These are phyloP conservation scores for Seriola quinqueradiata DNA, from an alignment of 2,113 vertebrate species.

Conservation along the genomic window DNA sequence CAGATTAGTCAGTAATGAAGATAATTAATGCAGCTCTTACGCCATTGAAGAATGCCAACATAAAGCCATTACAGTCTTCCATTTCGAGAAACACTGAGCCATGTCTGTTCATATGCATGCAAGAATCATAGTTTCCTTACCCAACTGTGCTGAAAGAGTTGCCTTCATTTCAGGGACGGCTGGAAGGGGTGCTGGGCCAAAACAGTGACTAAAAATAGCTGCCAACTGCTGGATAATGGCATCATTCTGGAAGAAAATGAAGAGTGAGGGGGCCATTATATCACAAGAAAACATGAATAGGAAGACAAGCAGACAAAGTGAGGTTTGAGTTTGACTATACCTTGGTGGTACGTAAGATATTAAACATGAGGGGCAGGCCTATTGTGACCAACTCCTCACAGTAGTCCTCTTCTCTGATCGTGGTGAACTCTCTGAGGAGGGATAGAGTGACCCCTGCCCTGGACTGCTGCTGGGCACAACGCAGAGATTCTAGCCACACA, in stretches of 20 bases:
- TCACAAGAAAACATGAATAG: not conserved
- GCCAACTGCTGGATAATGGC: conserved; percentile 92
- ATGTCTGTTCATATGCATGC: not conserved
- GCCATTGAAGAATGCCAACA: not conserved
- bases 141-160: conserved; percentile 92
- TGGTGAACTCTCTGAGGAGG: conserved; percentile 92
- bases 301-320: not conserved
- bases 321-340: conserved; percentile 70
- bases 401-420: conserved; percentile 95
- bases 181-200: conserved; percentile 92
- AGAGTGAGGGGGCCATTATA: conserved; percentile 15
- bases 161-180: conserved; percentile 89
- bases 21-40: not conserved
- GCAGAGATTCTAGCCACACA: conserved; percentile 94
- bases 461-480: conserved; percentile 92
- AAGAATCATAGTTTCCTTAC: conserved; percentile 76
- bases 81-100: not conserved
- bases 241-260: conserved; percentile 87
- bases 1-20: not conserved
- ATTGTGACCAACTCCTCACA: conserved; percentile 90
- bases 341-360: conserved; percentile 92
- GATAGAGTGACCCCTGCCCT: conserved; percentile 89
- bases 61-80: not conserved
- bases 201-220: conserved; percentile 93
- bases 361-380: conserved; percentile 94